Conservation (phyloP, 2,888 invertebrate genomes). For the Drosophila hamatofila region DNA sequence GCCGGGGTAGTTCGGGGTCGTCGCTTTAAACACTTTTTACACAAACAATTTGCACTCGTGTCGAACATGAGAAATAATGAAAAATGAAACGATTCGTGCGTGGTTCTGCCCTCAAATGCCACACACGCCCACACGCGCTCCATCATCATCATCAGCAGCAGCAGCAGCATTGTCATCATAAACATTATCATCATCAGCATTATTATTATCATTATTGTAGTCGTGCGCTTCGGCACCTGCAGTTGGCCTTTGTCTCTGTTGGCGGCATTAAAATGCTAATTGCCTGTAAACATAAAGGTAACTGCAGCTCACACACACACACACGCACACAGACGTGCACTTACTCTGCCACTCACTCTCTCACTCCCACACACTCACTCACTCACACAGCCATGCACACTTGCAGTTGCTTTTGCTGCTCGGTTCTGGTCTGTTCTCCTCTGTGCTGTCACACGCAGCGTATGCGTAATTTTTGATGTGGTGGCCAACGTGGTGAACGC, state of each 20-base stretch:
- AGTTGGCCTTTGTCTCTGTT: slow-evolving; percentile 70
- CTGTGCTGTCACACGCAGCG: slow-evolving; percentile 49
- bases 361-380: neutral
- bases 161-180: slow-evolving; percentile 14
- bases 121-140: slow-evolving; percentile 22
- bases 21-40: slow-evolving; percentile 13
- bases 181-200: slow-evolving; percentile 13
- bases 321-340: neutral
- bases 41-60: slow-evolving; percentile 79
- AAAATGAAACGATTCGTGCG: slow-evolving; percentile 76
- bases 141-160: slow-evolving; percentile 20
- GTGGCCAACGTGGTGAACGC: slow-evolving; percentile 55
- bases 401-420: slow-evolving; percentile 15
- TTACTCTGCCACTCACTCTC: neutral
- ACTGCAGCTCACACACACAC: slow-evolving; percentile 51
- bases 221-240: slow-evolving; percentile 66
- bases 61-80: slow-evolving; percentile 83
- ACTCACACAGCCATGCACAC: slow-evolving; percentile 22
- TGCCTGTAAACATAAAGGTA: slow-evolving; percentile 76
- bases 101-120: slow-evolving; percentile 30
- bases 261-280: slow-evolving; percentile 75
- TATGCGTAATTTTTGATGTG: slow-evolving; percentile 68
- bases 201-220: slow-evolving; percentile 38
- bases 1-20: neutral
- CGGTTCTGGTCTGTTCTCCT: slow-evolving; percentile 30